Conservation (phyloP, 2,888 invertebrate genomes). For the Agonopterix subpropinquella region DNA sequence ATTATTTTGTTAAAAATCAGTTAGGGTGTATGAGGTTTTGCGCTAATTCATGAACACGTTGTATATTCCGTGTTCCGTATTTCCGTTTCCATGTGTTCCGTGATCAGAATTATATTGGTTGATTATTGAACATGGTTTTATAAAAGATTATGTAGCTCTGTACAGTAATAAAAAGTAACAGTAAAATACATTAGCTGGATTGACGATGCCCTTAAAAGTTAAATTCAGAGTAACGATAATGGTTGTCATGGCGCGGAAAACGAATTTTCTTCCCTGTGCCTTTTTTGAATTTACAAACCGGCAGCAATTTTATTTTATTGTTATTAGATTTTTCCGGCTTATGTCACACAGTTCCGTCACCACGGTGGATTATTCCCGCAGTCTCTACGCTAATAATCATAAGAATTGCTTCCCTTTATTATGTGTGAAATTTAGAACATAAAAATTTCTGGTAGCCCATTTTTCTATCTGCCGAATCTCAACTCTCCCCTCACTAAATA, state of each 20-base stretch:
- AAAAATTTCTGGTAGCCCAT: conserved; percentile 38
- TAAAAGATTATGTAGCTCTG: no score
- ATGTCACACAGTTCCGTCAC: conserved; percentile 69
- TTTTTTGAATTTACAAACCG: conserved; percentile 70
- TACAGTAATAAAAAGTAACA: conserved; percentile 6
- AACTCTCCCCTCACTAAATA: conserved; percentile 29
- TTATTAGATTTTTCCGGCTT: conserved; percentile 75
- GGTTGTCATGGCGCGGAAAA: conserved; percentile 64
- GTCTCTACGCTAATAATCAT: conserved; percentile 73
- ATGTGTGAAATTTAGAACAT: conserved; percentile 72
- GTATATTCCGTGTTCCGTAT: no score
- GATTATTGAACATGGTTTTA: no score
- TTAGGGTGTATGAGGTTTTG: no score
- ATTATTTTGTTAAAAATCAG: no score
- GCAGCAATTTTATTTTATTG: conserved; percentile 75
- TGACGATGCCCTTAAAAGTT: conserved; percentile 47
- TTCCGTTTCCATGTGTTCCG: no score
- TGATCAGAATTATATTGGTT: no score
- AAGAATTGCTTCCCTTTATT: conserved; percentile 73
- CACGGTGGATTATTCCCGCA: conserved; percentile 70
- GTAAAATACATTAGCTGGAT: conserved; percentile 41
- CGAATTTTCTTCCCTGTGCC: conserved; percentile 68
- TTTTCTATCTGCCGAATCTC: conserved; percentile 24
- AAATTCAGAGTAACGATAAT: conserved; percentile 71
- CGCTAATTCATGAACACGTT: no score